Evolutionary conservation across 2,113 vertebrate genomes (phyloP), one percentile per base, ranked within the genome.

Genomic region (Semnopithecus entellus): DNA sequence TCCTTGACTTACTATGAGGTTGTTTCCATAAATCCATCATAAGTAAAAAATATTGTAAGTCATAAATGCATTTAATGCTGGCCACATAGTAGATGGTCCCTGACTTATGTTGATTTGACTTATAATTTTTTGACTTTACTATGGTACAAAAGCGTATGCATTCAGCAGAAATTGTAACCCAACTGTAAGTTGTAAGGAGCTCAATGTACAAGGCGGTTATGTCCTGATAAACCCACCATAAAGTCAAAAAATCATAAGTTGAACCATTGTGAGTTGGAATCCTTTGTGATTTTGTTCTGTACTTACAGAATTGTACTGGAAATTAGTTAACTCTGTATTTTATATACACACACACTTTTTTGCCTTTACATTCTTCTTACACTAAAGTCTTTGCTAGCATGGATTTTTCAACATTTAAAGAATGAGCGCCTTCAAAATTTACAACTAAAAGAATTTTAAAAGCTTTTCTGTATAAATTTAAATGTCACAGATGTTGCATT

Each of bases 401-500:
- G 59, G 38, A 59, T 72, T 84, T 96, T 94, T 94, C 82, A 78
- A 57, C 82, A 76, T 52, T 95, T 96, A 73, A 96, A 88, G 96
- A 95, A 95, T 88, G 90, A 96, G 48, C 92, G 72, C 94, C 88
- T 95, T 96, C 92, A 91, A 88, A 86, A 96, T 94, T 97, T 91
- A 86, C 40, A 83, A 75, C 12, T 93, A 88, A 98, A 89, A 89
- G 72, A 50, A 75, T 66, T 95, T 43, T 76, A 94, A 96, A 96
- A 48, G 61, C 45, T 94, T 96, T 97, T 92, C 87, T 90, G 38
- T 96, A 82, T 82, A 96, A 97, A 93, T 68, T 95, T 80, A 96
- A 76, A 87, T 94, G 93, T 89, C 76, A 64, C 14, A 84, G 5
- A 59, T 85, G 87, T 76, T 93, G 50, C 61, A 82, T 91, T 94